Evolutionary conservation across 2,113 vertebrate genomes (phyloP).

Genomic region (Tupaia chinensis): DNA sequence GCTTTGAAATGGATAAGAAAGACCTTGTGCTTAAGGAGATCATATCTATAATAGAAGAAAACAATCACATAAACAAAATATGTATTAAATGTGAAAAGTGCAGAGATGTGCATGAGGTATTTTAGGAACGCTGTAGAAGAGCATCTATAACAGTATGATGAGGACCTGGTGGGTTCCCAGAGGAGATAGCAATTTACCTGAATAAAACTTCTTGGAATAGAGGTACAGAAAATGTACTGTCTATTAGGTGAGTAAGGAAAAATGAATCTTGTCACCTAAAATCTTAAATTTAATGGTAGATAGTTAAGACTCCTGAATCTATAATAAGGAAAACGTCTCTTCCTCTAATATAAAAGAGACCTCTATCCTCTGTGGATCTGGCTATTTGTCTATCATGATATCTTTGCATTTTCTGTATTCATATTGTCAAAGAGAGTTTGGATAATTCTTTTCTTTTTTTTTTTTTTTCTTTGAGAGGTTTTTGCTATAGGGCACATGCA

Average conservation of each 20-base stretch:
- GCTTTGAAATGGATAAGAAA: slow-evolving; percentile 39
- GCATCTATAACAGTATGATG: fast-evolving
- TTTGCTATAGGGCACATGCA: too few species aligned
- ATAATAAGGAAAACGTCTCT: neutral
- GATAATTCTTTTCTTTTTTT: too few species aligned
- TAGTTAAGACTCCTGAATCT: neutral
- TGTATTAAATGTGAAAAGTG: neutral
- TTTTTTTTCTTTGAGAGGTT: too few species aligned
- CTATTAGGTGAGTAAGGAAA: slow-evolving; percentile 8
- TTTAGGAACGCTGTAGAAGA: neutral
- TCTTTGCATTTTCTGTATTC: neutral
- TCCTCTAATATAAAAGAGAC: neutral
- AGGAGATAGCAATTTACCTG: neutral
- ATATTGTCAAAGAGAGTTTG: neutral
- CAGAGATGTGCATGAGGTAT: neutral
- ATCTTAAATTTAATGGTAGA: neutral
- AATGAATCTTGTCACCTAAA: neutral
- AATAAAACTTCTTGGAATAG: neutral
- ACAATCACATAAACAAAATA: neutral
- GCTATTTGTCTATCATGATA: neutral
- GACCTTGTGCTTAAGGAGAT: neutral
- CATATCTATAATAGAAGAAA: neutral
- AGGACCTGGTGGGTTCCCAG: neutral
- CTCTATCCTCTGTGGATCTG: neutral
- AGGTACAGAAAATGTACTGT: neutral